phyloP scores from a whole-genome alignment of 2,888 invertebrate species.

The Ashinkailepas kermadecensis region DNA sequence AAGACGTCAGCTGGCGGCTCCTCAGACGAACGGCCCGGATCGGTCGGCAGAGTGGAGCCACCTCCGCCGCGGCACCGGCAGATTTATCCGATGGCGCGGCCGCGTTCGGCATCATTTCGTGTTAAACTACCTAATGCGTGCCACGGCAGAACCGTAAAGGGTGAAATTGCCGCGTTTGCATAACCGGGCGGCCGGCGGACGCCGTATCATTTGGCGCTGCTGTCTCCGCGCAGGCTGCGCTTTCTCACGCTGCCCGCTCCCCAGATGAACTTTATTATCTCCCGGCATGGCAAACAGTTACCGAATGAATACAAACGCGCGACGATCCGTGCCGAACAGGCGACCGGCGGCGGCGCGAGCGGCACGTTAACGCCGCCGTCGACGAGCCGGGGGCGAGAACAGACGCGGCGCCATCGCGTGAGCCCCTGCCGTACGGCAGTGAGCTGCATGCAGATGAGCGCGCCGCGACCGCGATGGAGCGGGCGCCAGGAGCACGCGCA shows the following conservation, averaged over 20 bases:
- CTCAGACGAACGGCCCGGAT: too few relatives aligned
- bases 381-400: neutral
- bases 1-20: too few relatives aligned
- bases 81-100: neutral
- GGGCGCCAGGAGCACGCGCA: too few relatives aligned
- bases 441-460: neutral
- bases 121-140: neutral
- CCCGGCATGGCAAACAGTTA: constrained; percentile 17
- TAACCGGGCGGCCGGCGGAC: neutral
- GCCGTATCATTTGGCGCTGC: constrained; percentile 6
- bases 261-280: constrained; percentile 17
- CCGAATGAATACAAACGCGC: constrained; percentile 12
- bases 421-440: neutral
- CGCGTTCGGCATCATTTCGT: neutral
- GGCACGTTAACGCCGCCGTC: too few relatives aligned
- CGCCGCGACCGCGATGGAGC: neutral
- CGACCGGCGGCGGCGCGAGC: too few relatives aligned
- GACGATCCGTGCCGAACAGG: neutral
- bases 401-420: neutral
- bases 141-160: neutral
- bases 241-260: neutral
- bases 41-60: too few relatives aligned
- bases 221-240: neutral
- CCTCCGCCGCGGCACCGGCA: too few relatives aligned
- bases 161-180: constrained; percentile 7